A percentile compares a stretch with the other conserved stretches of the same genome.
These are phyloP conservation scores for Petrocephalus sullivani DNA, from an alignment of 2,797 vertebrate species.

Conservation along the genomic window DNA sequence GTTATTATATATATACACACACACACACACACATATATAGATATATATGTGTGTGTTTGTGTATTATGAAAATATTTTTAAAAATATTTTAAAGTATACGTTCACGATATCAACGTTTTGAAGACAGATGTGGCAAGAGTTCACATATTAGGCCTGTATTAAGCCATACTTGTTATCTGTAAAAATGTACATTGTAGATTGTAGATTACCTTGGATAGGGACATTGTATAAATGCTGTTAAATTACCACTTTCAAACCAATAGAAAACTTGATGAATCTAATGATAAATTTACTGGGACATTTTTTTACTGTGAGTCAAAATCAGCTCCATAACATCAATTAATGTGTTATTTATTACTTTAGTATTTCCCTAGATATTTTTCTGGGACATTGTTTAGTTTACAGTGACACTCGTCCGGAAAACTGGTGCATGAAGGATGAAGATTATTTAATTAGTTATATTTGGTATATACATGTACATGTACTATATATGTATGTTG, in stretches of 20 bases:
- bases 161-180: not conserved
- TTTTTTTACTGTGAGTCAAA: too few relatives aligned
- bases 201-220: too few relatives aligned
- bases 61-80: too few relatives aligned
- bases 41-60: too few relatives aligned
- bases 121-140: not conserved
- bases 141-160: not conserved
- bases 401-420: not conserved
- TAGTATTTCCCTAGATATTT: not conserved
- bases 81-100: not conserved
- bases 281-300: too few relatives aligned
- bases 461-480: not conserved
- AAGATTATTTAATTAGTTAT: not conserved
- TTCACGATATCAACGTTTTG: not conserved
- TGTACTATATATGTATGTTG: not conserved
- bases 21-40: too few relatives aligned
- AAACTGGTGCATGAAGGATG: not conserved
- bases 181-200: too few relatives aligned
- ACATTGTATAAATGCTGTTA: too few relatives aligned
- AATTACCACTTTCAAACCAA: too few relatives aligned
- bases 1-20: too few relatives aligned
- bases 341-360: not conserved
- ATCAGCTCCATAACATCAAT: too few relatives aligned
- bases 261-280: too few relatives aligned
- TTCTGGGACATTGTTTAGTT: not conserved